Base-by-base conservation (phyloP, 2,888 invertebrate genomes). In the Rotaria magnacalcarata region DNA sequence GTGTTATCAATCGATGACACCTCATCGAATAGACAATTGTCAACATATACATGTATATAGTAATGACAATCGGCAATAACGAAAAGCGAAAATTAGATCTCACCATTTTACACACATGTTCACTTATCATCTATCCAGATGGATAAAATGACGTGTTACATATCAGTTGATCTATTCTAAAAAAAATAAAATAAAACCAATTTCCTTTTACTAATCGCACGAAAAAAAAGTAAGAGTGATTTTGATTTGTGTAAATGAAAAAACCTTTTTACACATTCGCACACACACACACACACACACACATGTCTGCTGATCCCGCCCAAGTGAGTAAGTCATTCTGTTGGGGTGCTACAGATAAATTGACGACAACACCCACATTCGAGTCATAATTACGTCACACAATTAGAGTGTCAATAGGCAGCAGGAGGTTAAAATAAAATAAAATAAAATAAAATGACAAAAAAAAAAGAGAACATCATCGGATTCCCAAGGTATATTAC, bases 371-470 rank as follows among this genome's bases (percentile, higher is more conserved):
- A 67, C 67, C 67, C 67, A 67, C 67, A 34, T 34, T 67, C 67
- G 67, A 67, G 67, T 67, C 67, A 67, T 67, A 67, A 67, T 67
- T 67, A 67, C 67, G 67, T 67, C 67, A 67, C 67, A 67, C 67
- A 67, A 67, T 67, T 67, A 27, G 67, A 67, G 67, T 67, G 67
- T 67, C 67, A 67, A 67, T 67, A 67, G 67, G 19, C 67, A 67
- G 67, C 67, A 67, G 67, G 67, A 67, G 67, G 34, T 67, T 67
- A 34, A 67, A 67, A 67, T 67, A 34, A 67, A 56, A 27, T n/a
- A n/a, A n/a, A 34, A 34, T 34, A 34, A 34, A 34, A 34, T 34
- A 34, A 34, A 34, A 34, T 34, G 34, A 34, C 34, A 34, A 34
- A 34, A 34, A 34, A 34, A 34, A 67, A 34, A 67, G 34, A 34